Evolutionary conservation across 1,140 invertebrate genomes (phyloP), one percentile per base, ranked within the genome.

Genomic region (Aporrectodea caliginosa): DNA sequence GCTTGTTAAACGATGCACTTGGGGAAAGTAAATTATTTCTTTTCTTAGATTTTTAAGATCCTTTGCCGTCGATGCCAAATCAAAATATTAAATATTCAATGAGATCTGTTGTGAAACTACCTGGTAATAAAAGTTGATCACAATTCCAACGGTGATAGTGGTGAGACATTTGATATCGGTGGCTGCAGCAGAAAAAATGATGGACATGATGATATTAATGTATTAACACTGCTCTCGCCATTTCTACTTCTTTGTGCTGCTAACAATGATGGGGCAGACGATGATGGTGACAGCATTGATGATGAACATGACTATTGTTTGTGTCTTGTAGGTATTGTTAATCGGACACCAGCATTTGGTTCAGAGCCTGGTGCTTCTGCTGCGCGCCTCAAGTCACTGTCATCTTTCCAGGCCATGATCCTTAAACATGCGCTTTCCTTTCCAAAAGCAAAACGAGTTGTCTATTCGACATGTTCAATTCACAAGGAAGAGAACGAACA

Each of bases 401-500:
- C 93, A 35, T 92, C 91, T 22, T 92, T 98, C 81, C 97, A 99
- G 90, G 92, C 92, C 31, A 92, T 93, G 84, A 91, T 98, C 73
- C 88, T 99, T 12, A 91, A 92, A 80, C 93, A 95, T 86, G 96
- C 96, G 0, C 91, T 98, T 82, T 91, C 90, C 27, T 97, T 97
- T 87, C 93, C 94, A 0, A 91, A 91, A 78, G 94, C 92, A 0
- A 93, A 95, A 85, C 90, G 92, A 80, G 91, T 98, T 71, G 93
- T 97, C 2, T 99, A 99, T 86, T 98, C 96, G 27, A 98, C 97
- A 0, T 99, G 97, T 86, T 99, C 97, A 0, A 85, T 96, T 32
- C 91, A 93, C 87, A 90, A 91, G 2, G 92, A 95, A 90, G 97
- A 99, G 90, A 98, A 99, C 86, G 97, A 99, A 89, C 88, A 92